Conservation (phyloP, 2,797 vertebrate species). For the Odontamblyopus rebecca region DNA sequence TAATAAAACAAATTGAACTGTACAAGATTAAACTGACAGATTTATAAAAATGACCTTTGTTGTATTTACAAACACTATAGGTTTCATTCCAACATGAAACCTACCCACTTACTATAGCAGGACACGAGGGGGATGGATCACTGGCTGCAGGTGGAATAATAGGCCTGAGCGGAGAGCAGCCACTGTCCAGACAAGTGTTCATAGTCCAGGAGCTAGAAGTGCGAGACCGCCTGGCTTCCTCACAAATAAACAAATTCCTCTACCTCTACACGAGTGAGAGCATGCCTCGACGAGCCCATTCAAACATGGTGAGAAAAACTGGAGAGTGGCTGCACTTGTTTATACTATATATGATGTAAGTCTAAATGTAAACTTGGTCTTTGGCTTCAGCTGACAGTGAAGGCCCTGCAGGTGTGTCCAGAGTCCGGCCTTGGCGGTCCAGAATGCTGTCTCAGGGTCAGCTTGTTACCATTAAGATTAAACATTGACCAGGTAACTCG, state of each 20-base stretch:
- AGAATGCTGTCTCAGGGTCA: constrained; percentile 89
- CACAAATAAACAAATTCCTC: constrained; percentile 93
- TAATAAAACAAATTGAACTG: neutral
- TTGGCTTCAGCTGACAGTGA: constrained; percentile 84
- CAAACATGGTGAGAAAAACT: constrained; percentile 85
- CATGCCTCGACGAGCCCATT: constrained; percentile 89
- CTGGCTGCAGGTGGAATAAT: constrained; percentile 26
- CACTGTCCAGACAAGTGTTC: constrained; percentile 88
- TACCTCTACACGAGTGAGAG: constrained; percentile 93
- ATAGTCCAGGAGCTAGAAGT: constrained; percentile 92
- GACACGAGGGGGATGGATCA: constrained; percentile 66
- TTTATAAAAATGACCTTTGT: neutral
- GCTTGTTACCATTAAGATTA: constrained; percentile 87
- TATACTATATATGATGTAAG: neutral
- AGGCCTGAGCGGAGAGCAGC: constrained; percentile 77
- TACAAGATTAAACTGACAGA: neutral
- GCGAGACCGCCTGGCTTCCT: constrained; percentile 87
- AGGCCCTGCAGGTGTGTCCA: constrained; percentile 89
- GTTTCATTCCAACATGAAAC: constrained; percentile 93
- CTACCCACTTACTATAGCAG: constrained; percentile 62
- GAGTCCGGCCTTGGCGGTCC: constrained; percentile 83
- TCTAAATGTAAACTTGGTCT: constrained; percentile 8
- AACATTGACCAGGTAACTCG: constrained; percentile 88
- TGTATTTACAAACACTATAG: constrained; percentile 54
- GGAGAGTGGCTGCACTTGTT: neutral